A percentile compares a stretch with the other conserved stretches of the same genome.
Conservation (phyloP, 2,113 vertebrate species). For the Macroglossus sobrinus region DNA sequence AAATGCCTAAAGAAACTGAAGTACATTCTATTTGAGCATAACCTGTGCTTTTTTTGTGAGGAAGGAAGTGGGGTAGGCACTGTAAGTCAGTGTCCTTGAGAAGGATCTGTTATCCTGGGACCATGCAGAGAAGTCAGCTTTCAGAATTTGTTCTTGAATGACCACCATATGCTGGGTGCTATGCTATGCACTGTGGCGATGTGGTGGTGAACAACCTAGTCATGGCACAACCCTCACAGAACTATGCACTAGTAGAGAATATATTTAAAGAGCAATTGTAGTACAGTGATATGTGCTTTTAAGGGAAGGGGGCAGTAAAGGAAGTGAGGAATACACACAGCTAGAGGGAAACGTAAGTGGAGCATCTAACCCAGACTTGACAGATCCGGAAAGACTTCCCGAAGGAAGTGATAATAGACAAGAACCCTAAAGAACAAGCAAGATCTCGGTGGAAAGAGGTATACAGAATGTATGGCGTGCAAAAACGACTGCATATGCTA, state of each 20-base stretch:
- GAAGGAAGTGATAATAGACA: neutral
- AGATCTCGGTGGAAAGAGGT: neutral
- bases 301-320: neutral
- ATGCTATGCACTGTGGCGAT: too few relatives aligned
- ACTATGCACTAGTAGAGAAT: neutral
- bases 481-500: neutral
- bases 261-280: neutral
- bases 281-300: neutral
- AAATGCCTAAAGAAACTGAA: neutral
- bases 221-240: neutral
- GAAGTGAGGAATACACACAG: neutral
- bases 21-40: neutral
- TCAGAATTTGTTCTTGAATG: neutral
- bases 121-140: neutral
- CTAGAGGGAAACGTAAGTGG: neutral
- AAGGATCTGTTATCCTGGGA: neutral
- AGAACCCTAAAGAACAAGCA: neutral
- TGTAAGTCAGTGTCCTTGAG: neutral
- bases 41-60: neutral
- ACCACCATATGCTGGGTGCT: neutral
- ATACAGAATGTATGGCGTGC: neutral
- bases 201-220: neutral
- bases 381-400: neutral
- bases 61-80: accelerated
- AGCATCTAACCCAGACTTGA: neutral